A percentile compares a stretch with the other conserved stretches of the same genome.
These are phyloP conservation scores for Idris sp. DNA, from an alignment of 1,140 invertebrate genomes.

Conservation along the genomic window DNA sequence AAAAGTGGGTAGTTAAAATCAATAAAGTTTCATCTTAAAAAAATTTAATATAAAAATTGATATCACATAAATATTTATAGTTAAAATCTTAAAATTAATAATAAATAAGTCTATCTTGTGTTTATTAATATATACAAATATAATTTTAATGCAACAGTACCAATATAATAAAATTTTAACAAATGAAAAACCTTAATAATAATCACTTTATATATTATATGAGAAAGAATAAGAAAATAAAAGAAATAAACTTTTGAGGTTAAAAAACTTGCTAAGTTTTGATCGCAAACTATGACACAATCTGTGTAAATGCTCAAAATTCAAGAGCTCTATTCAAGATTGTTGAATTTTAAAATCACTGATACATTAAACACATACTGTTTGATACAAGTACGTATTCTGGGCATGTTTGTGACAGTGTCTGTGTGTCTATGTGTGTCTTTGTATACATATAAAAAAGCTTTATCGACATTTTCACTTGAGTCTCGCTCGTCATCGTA, in stretches of 20 bases:
- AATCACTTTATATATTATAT: constrained; percentile 53
- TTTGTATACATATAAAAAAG: constrained; percentile 74
- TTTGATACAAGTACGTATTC: constrained; percentile 50
- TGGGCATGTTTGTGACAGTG: constrained; percentile 8
- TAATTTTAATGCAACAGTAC: constrained; percentile 31
- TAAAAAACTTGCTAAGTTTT: constrained; percentile 30
- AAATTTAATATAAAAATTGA: too few species aligned
- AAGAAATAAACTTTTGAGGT: too few species aligned
- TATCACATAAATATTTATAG: constrained; percentile 48
- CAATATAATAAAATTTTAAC: constrained; percentile 48
- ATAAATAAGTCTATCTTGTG: too few species aligned
- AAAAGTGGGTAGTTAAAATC: too few species aligned
- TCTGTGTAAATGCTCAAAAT: constrained; percentile 55
- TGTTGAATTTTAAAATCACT: constrained; percentile 49
- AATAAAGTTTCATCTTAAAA: too few species aligned
- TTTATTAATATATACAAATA: constrained; percentile 15
- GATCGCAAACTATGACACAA: constrained; percentile 56
- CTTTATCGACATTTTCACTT: constrained; percentile 73
- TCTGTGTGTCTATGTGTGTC: constrained; percentile 10
- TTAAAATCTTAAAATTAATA: too few species aligned
- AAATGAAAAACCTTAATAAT: constrained; percentile 49
- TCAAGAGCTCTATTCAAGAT: constrained; percentile 42
- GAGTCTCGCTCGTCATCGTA: constrained; percentile 64
- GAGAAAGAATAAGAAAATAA: constrained; percentile 39
- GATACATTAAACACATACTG: constrained; percentile 56